A percentile compares a stretch with the other conserved stretches of the same genome.
phyloP scores from a whole-genome alignment of 2,113 vertebrate species.

The Hemiscyllium ocellatum region DNA sequence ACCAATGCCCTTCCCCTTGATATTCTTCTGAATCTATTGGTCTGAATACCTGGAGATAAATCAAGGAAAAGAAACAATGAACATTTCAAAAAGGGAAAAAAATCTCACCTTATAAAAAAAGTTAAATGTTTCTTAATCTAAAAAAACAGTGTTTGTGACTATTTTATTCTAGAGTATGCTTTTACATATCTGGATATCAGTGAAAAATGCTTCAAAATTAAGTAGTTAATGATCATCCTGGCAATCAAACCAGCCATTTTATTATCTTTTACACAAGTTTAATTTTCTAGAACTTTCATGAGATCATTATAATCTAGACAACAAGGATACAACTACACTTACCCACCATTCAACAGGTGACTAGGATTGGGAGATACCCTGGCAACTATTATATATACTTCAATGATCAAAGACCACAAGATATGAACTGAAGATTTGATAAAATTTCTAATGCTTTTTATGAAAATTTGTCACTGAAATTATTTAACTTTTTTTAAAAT shows the following conservation, averaged over 20 bases:
- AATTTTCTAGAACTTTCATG: neutral
- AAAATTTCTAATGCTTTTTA: neutral
- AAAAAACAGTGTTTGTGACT: neutral
- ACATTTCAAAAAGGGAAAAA: constrained; percentile 11
- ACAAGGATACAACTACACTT: neutral
- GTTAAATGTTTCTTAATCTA: neutral
- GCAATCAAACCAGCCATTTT: neutral
- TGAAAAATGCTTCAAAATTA: constrained; percentile 8
- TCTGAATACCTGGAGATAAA: neutral
- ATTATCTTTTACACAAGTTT: neutral
- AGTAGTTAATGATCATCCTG: neutral
- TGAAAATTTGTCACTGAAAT: neutral
- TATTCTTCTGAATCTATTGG: neutral
- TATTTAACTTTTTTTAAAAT: neutral
- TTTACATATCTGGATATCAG: neutral
- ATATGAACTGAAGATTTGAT: neutral
- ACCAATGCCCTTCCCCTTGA: neutral
- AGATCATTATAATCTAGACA: neutral
- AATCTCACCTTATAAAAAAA: neutral
- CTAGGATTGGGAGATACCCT: neutral
- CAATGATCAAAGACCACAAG: neutral
- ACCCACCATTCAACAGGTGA: neutral
- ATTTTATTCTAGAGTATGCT: neutral
- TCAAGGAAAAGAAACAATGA: neutral
- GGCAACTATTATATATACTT: neutral